Evolutionary conservation across 2,888 invertebrate genomes (phyloP), one percentile per base, ranked within the genome.

Genomic region (Caenorhabditis sp.): DNA sequence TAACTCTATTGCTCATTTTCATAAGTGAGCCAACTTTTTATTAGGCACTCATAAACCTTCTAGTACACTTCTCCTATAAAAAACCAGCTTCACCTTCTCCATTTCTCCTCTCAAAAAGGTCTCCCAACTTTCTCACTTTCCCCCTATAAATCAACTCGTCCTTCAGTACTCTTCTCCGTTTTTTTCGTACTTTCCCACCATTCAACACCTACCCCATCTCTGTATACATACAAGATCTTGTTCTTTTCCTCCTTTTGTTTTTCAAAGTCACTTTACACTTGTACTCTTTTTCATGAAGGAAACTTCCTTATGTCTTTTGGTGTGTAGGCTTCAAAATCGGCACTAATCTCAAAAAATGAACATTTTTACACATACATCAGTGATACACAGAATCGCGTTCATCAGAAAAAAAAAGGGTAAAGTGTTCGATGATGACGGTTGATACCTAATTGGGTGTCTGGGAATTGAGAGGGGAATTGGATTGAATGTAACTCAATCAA

Each of bases 101-200:
- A 2, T n/a, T 19, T 47, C n/a, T n/a, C n/a, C n/a, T n/a, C n/a
- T n/a, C n/a, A n/a, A n/a, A n/a, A n/a, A n/a, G n/a, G n/a, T n/a
- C 5, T 19, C 4, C 47, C n/a, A 26, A 54, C 14, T 51, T 51
- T 51, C 51, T 22, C 51, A 51, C 54, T 1, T 54, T 54, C 19
- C 54, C 54, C 12, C 24, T 12, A 54, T 54, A 54, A 54, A 54
- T 54, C 54, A 54, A 49, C 49, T 49, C 49, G 49, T 38, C 38
- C 38, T 38, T 38, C 38, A 38, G 12, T 38, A 38, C 38, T 38
- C 38, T 38, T 38, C 26, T 26, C 26, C 54, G 26, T 54, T 54
- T 22, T 14, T 14, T 54, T 54, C 19, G 22, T 22, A 49, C 8
- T 47, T 47, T 47, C 54, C 54, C 26, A 54, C 24, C 24, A 38